A percentile compares a stretch with the other conserved stretches of the same genome.
Evolutionary conservation across 2,797 vertebrate genomes (phyloP).

Genomic region (Anisognathus igniventris): DNA sequence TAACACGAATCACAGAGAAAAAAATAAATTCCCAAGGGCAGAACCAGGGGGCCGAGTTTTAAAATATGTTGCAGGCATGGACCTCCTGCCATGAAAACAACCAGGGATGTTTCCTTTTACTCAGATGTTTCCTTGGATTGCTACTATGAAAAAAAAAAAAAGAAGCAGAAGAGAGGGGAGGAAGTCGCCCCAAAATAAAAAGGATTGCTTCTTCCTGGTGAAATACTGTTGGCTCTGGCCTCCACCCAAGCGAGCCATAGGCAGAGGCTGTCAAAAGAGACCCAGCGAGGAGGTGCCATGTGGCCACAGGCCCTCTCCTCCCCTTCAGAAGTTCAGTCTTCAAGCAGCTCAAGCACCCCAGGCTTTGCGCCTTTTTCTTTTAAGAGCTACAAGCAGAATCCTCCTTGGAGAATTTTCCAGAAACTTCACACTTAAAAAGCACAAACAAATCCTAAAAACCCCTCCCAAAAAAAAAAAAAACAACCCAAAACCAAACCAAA

Average conservation of each 20-base stretch:
- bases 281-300: not conserved
- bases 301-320: not conserved
- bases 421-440: not conserved
- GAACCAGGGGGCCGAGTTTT: not conserved
- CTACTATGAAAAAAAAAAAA: not conserved
- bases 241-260: not conserved
- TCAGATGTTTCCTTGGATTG: not conserved
- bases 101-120: not conserved
- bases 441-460: not conserved
- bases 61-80: not conserved
- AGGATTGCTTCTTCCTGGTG: not conserved
- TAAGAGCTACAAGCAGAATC: not conserved
- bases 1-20: not conserved
- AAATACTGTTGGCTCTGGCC: not conserved
- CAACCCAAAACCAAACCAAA: not conserved
- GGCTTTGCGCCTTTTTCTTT: not conserved
- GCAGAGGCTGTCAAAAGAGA: not conserved
- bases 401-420: slow-evolving; percentile 29
- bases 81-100: slow-evolving; percentile 18
- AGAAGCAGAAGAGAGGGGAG: not conserved
- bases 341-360: not conserved
- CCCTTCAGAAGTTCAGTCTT: not conserved
- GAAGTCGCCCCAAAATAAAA: not conserved
- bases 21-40: not conserved
- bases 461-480: too few species aligned